These are phyloP conservation scores for Aplocera efformata DNA, from an alignment of 2,888 invertebrate species.

Conservation along the genomic window DNA sequence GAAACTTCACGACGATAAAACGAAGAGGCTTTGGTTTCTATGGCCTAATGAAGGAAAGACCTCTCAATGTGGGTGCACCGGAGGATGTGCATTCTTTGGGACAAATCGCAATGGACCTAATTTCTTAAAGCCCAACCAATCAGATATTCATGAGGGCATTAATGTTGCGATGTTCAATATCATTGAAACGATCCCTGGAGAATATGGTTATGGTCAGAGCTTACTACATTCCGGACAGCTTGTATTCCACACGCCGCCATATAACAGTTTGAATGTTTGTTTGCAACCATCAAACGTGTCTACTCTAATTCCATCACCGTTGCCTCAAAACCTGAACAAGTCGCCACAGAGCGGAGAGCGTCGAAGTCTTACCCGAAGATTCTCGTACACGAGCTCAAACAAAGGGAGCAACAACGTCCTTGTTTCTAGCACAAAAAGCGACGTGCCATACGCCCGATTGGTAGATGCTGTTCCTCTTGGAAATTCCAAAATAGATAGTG, in stretches of 20 bases:
- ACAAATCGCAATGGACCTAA: constrained; percentile 92
- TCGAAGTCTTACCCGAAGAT: constrained; percentile 67
- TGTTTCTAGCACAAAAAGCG: constrained; percentile 76
- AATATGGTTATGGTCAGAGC: constrained; percentile 96
- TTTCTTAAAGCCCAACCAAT: constrained; percentile 92
- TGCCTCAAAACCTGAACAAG: constrained; percentile 62
- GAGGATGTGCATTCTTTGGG: constrained; percentile 97
- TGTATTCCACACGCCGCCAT: constrained; percentile 94
- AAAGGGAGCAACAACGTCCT: constrained; percentile 69
- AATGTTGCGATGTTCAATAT: constrained; percentile 90
- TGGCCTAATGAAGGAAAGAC: constrained; percentile 89
- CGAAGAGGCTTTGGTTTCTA: constrained; percentile 95
- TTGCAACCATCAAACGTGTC: constrained; percentile 83
- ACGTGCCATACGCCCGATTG: constrained; percentile 90
- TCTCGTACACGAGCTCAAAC: constrained; percentile 71
- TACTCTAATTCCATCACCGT: constrained; percentile 65
- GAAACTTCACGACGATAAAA: constrained; percentile 90
- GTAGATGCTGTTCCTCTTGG: constrained; percentile 83
- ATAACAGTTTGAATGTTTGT: constrained; percentile 88
- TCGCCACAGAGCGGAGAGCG: constrained; percentile 67
- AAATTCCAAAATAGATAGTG: constrained; percentile 84
- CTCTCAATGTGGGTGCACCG: constrained; percentile 95
- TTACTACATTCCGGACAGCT: constrained; percentile 92
- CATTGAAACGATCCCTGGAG: constrained; percentile 86
- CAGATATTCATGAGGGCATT: constrained; percentile 89